phyloP scores from a whole-genome alignment of 2,113 vertebrate genomes.

The Boleophthalmus pectinirostris region DNA sequence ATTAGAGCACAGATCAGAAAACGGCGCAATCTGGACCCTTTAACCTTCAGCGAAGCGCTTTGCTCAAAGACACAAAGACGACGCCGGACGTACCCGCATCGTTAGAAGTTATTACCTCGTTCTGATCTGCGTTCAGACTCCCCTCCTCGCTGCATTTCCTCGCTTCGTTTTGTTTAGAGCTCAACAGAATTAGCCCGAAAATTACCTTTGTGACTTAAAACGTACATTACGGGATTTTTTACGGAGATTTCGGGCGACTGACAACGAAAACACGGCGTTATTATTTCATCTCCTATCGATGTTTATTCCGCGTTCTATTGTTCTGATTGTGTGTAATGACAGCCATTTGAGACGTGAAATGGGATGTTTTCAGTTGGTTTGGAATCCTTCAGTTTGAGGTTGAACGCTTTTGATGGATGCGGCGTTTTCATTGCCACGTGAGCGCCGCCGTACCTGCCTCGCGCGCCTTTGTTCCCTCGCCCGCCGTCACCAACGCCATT shows the following conservation, averaged over 20 bases:
- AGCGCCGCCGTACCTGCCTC: not conserved
- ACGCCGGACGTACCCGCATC: no score
- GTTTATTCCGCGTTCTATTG: conserved; percentile 60
- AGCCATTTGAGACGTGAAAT: conserved; percentile 53
- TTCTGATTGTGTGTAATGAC: conserved; percentile 51
- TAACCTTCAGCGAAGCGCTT: no score
- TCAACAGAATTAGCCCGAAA: not conserved
- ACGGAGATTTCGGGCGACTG: not conserved
- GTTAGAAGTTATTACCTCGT: not conserved
- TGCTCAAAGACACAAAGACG: no score
- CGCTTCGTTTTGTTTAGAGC: not conserved
- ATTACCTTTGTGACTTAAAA: not conserved
- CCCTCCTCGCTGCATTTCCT: not conserved
- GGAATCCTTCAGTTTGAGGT: conserved; percentile 47
- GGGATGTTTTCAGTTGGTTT: conserved; percentile 19
- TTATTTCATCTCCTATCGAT: conserved; percentile 63
- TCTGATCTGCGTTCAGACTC: no score
- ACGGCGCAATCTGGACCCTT: no score
- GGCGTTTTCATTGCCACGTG: conserved; percentile 28
- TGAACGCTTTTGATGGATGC: conserved; percentile 57
- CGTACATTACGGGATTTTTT: not conserved
- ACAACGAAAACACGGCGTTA: not conserved
- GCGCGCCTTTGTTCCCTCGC: not conserved
- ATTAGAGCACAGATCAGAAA: no score
- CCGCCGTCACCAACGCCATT: not conserved